Evolutionary conservation across 2,888 invertebrate species (phyloP).

Genomic region (Leptinotarsa juncta): DNA sequence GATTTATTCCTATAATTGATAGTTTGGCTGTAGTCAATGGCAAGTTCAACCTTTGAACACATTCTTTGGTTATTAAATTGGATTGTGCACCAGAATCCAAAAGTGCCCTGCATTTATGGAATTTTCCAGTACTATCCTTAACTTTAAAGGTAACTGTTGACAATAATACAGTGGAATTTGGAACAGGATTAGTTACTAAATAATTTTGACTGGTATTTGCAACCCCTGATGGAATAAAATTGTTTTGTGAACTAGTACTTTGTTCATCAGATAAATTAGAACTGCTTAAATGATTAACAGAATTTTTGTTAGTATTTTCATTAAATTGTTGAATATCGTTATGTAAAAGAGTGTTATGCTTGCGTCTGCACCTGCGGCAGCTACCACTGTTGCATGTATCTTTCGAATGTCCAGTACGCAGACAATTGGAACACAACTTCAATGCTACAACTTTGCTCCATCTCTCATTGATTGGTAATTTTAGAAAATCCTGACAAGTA

Average conservation of each 20-base stretch:
- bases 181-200: neutral
- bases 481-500: conserved; percentile 23
- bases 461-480: conserved; percentile 16
- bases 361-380: conserved; percentile 3
- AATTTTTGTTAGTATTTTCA: neutral
- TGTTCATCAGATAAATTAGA: neutral
- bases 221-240: neutral
- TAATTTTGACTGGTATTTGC: neutral
- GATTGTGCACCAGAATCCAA: conserved; percentile 32
- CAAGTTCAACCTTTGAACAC: conserved; percentile 23
- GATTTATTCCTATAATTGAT: conserved; percentile 28
- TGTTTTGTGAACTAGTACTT: neutral
- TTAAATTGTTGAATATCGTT: neutral
- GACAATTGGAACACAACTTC: conserved; percentile 27
- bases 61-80: conserved; percentile 30
- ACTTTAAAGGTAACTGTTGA: conserved; percentile 27
- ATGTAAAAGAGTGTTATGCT: conserved; percentile 5
- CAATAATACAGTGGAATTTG: neutral
- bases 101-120: conserved; percentile 17
- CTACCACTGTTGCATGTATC: conserved; percentile 9
- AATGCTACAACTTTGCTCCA: neutral
- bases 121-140: conserved; percentile 15
- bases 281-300: neutral
- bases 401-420: conserved; percentile 26
- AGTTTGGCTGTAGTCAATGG: conserved; percentile 12